phyloP scores from a whole-genome alignment of 2,113 vertebrate species.

The Australoheros scitulus region DNA sequence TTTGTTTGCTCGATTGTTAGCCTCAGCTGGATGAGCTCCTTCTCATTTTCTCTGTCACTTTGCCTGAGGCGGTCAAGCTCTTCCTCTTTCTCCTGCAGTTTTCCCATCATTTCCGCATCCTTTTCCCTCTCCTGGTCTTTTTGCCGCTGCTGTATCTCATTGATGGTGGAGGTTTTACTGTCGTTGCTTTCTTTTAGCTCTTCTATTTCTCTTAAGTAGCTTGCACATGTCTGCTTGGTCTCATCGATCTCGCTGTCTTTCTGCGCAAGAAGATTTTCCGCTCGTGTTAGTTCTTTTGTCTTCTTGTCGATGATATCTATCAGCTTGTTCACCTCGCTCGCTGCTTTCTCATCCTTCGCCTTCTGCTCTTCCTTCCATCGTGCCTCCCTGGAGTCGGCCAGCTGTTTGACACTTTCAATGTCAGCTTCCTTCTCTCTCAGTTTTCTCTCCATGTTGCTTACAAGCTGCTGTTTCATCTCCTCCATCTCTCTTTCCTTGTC shows the following conservation, averaged over 20 bases:
- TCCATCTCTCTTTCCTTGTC: constrained; percentile 51
- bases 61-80: constrained; percentile 45
- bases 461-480: constrained; percentile 41
- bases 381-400: constrained; percentile 18
- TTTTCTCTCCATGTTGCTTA: constrained; percentile 27
- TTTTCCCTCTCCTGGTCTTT: constrained; percentile 39
- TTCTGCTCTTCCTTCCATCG: constrained; percentile 59
- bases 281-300: constrained; percentile 2
- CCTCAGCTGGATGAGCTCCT: constrained; percentile 55
- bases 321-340: constrained; percentile 33
- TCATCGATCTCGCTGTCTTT: constrained; percentile 4
- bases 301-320: constrained; percentile 15
- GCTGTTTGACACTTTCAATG: constrained; percentile 15
- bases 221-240: not conserved
- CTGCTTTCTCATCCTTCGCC: constrained; percentile 19
- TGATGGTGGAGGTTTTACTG: not conserved
- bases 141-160: constrained; percentile 11
- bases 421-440: constrained; percentile 48
- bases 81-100: constrained; percentile 58
- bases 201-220: constrained; percentile 30
- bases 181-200: constrained; percentile 35
- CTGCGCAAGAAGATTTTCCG: not conserved
- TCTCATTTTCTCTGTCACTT: constrained; percentile 48
- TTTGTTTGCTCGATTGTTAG: constrained; percentile 62
- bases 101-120: constrained; percentile 37